phyloP scores from a whole-genome alignment of 1,140 invertebrate species.

The Drosophila nasuta region DNA sequence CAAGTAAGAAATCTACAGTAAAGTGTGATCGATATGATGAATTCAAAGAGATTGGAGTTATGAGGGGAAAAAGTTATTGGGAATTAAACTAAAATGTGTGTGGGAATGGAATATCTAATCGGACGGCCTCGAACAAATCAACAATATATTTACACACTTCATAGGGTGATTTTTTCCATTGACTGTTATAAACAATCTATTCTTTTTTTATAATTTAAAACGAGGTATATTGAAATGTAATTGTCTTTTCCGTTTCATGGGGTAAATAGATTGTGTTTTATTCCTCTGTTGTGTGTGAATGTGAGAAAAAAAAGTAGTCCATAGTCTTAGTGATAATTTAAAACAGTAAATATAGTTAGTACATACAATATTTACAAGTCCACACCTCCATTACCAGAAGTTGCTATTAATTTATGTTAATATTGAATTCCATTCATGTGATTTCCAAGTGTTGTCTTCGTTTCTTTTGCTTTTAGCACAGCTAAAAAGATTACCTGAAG shows the following conservation, averaged over 20 bases:
- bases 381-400: neutral
- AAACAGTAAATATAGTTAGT: slow-evolving; percentile 19
- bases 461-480: slow-evolving; percentile 58
- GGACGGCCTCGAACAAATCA: no score
- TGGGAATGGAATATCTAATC: no score
- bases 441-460: slow-evolving; percentile 45
- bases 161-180: no score
- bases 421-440: slow-evolving; percentile 50
- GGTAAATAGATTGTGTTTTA: slow-evolving; percentile 13
- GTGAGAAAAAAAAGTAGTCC: slow-evolving; percentile 5
- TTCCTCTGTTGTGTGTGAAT: slow-evolving; percentile 4
- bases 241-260: neutral
- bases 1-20: no score
- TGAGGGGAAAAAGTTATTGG: no score
- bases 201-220: no score
- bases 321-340: slow-evolving; percentile 15
- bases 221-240: no score
- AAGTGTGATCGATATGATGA: no score
- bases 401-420: slow-evolving; percentile 9
- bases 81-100: no score
- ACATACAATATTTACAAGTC: slow-evolving; percentile 23
- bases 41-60: no score
- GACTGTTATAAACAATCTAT: no score
- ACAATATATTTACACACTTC: no score
- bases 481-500: slow-evolving; percentile 74